phyloP scores from a whole-genome alignment of 2,797 vertebrate genomes.

The Pteropus rufus region DNA sequence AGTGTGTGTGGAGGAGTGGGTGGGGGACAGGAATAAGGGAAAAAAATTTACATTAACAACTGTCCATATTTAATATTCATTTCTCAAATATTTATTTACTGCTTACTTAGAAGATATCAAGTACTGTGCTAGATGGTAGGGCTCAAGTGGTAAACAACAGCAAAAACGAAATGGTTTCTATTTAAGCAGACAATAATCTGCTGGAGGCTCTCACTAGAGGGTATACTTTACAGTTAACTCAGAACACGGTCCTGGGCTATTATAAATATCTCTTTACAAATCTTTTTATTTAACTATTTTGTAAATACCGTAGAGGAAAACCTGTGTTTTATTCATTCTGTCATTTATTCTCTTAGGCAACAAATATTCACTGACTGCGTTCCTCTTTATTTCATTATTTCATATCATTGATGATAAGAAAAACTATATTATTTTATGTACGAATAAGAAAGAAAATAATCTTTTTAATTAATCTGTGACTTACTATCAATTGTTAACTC shows the following conservation, averaged over 20 bases:
- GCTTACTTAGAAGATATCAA: background rate
- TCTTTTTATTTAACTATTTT: background rate
- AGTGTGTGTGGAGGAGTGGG: no score
- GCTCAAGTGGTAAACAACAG: background rate
- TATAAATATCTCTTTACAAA: background rate
- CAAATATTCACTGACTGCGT: background rate
- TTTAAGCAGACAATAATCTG: background rate
- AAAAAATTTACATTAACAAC: background rate
- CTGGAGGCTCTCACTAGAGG: background rate
- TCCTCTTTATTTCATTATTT: background rate
- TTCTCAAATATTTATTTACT: background rate
- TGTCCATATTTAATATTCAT: background rate
- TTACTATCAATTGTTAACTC: background rate
- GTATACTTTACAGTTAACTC: background rate
- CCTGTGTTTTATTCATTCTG: background rate
- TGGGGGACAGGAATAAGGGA: no score
- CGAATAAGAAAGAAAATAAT: background rate
- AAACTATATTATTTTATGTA: background rate
- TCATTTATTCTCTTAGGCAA: background rate
- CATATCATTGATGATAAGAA: background rate
- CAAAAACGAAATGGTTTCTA: background rate
- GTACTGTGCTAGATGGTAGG: background rate
- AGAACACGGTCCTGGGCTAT: background rate
- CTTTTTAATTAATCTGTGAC: background rate
- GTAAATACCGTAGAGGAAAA: background rate